Conservation (phyloP, 2,113 vertebrate species). For the Cyanoderma ruficeps region DNA sequence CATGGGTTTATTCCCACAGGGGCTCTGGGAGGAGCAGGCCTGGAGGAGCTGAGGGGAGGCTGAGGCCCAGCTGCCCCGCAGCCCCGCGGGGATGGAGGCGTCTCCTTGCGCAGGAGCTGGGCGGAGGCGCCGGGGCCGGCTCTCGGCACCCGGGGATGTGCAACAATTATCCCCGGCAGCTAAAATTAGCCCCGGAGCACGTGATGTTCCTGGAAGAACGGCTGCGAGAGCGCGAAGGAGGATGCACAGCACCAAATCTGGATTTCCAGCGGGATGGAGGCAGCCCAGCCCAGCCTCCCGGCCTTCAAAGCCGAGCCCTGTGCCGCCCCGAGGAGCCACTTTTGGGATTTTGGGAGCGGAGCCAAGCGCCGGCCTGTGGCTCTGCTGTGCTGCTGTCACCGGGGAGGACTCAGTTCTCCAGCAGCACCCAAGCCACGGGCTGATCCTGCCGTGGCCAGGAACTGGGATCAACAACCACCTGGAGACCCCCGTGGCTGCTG, state of each 20-base stretch:
- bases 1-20: accelerated
- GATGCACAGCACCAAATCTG: not conserved
- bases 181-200: not conserved
- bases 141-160: not conserved
- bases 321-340: accelerated
- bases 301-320: not conserved
- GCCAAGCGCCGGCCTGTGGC: not conserved
- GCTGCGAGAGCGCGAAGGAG: not conserved
- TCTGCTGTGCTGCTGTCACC: accelerated
- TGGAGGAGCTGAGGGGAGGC: not conserved
- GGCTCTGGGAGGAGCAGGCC: not conserved
- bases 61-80: not conserved
- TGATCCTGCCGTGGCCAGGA: accelerated
- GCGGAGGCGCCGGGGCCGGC: not conserved
- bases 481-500: accelerated
- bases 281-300: accelerated
- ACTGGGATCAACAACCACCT: accelerated
- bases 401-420: accelerated
- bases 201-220: constrained; percentile 45
- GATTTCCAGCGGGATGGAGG: not conserved
- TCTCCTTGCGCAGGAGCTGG: not conserved
- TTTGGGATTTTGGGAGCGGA: accelerated
- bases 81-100: not conserved
- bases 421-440: accelerated
- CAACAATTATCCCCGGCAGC: not conserved